These are phyloP conservation scores for Cebus imitator DNA, from an alignment of 2,113 vertebrate species.

Conservation along the genomic window DNA sequence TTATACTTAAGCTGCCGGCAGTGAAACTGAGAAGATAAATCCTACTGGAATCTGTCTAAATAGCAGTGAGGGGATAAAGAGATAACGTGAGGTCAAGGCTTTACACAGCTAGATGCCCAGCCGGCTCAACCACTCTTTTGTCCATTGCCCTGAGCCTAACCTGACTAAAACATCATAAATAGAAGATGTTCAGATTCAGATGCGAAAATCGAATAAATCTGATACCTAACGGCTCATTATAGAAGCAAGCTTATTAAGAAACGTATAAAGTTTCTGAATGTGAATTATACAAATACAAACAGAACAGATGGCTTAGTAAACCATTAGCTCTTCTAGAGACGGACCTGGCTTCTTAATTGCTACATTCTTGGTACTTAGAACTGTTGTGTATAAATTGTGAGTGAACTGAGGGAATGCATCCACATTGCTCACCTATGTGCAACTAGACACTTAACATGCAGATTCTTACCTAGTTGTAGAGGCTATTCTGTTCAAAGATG, in stretches of 20 bases:
- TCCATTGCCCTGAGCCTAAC: too few species aligned
- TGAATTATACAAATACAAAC: background rate
- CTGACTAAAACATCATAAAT: background rate
- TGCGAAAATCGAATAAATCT: background rate
- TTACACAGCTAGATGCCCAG: background rate
- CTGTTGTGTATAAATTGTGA: accelerated
- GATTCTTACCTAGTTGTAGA: background rate
- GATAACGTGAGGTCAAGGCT: background rate
- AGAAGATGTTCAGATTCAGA: background rate
- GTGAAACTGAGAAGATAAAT: background rate
- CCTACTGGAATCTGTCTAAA: background rate
- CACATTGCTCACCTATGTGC: background rate
- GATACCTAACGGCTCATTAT: background rate
- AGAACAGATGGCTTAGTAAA: background rate
- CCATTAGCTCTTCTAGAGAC: accelerated
- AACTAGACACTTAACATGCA: accelerated
- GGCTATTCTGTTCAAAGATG: background rate
- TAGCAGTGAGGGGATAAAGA: background rate
- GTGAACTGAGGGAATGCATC: background rate
- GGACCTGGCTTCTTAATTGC: too few species aligned
- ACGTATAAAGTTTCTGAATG: background rate
- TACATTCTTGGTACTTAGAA: background rate
- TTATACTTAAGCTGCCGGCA: background rate
- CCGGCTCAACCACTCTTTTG: background rate
- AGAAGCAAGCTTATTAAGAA: background rate